Base-by-base conservation (phyloP, 1,140 invertebrate species). In the Cherax quadricarinatus region DNA sequence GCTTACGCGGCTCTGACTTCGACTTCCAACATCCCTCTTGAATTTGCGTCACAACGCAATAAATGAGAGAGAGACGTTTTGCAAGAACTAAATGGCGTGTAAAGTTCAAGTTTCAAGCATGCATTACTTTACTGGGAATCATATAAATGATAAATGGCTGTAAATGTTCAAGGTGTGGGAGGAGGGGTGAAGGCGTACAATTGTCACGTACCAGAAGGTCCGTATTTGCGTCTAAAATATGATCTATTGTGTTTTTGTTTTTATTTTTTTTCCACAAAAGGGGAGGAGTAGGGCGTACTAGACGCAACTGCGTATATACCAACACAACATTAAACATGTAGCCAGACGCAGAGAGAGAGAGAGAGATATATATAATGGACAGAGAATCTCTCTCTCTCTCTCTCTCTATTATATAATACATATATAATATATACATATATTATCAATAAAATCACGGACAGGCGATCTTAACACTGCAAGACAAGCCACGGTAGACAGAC, bases 151-250 rank as follows among this genome's bases (percentile, higher is more conserved):
- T 0, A 83, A 24, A 24, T 60, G n/a, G 24, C 21, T 24, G 12
- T 3, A 6, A n/a, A 18, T 24, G 4, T n/a, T 18, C 2, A n/a
- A 83, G 48, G 21, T 9, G 12, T 57, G 24, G 18, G 24, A 57
- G 4, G n/a, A 1, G 81, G n/a, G 81, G 53, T 24, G 9, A 30
- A 83, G 6, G 81, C 57, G 81, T 57, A 53, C 51, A 57, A 51
- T n/a, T 30, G 51, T 57, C 81, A 60, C 57, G 51, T 83, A 53
- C 81, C 81, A 51, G 16, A 83, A 60, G 81, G 51, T 83, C 81
- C 53, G 81, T 83, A 83, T 83, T 57, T 48, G 51, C 24, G 18
- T 10, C 24, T 57, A 83, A 57, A 60, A 83, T 83, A 83, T 60
- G 24, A 12, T 16, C 81, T 57, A 16, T 24, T 16, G 12, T 48